phyloP scores from a whole-genome alignment of 2,113 vertebrate species.

The human (Homo sapiens) region GRCh38 chr2:158929001-158929500 shows the following conservation, averaged over 20 bases:
- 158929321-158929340: background rate
- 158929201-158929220: background rate
- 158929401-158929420: background rate
- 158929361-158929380: background rate
- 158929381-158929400: background rate
- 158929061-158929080: background rate
- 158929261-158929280: background rate
- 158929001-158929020: background rate
- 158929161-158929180: background rate
- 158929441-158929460: background rate
- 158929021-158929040: background rate
- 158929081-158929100: background rate
- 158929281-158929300: background rate
- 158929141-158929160: background rate
- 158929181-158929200: background rate
- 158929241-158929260: background rate
- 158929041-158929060: background rate
- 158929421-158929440: background rate
- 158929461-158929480: background rate
- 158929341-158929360: background rate
- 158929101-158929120: too few relatives aligned
- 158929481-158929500: background rate
- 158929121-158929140: background rate
- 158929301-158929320: background rate
- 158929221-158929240: background rate